Percentiles rank a stretch among this genome's conserved stretches.
These are phyloP conservation scores for Caenorhabditis plicata DNA, from an alignment of 2,888 invertebrate species.

Conservation along the genomic window DNA sequence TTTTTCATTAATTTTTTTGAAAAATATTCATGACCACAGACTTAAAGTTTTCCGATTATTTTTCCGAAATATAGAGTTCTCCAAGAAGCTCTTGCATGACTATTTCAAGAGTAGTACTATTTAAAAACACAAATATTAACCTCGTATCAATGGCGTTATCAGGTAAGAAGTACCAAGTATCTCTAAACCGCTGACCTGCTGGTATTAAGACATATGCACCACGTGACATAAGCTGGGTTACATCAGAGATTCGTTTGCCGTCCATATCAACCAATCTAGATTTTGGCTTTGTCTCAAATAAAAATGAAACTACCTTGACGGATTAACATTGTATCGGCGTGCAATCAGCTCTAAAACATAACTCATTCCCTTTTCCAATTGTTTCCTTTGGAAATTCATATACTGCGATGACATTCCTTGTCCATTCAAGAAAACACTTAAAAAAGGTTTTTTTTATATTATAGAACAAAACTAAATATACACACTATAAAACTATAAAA, in stretches of 20 bases:
- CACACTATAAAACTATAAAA: too few species aligned
- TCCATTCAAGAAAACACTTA: slow-evolving; percentile 57
- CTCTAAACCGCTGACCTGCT: slow-evolving; percentile 54
- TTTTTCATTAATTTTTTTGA: too few species aligned
- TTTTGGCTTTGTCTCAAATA: neutral
- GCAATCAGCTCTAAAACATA: slow-evolving; percentile 55
- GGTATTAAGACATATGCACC: slow-evolving; percentile 59
- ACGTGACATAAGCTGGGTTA: slow-evolving; percentile 55
- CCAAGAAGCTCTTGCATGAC: too few species aligned
- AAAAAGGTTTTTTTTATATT: slow-evolving; percentile 4
- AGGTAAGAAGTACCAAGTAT: slow-evolving; percentile 61
- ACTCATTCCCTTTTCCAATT: slow-evolving; percentile 55
- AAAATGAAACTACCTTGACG: slow-evolving; percentile 25
- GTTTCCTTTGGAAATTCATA: slow-evolving; percentile 53
- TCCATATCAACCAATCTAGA: slow-evolving; percentile 55
- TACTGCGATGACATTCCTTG: slow-evolving; percentile 56
- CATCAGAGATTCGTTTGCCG: slow-evolving; percentile 44
- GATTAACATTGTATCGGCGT: slow-evolving; percentile 50
- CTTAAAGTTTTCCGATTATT: too few species aligned
- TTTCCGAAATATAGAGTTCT: too few species aligned
- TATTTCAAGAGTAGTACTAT: too few species aligned
- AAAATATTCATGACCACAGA: too few species aligned
- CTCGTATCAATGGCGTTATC: slow-evolving; percentile 62
- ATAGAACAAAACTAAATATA: neutral
- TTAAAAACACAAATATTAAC: slow-evolving; percentile 23